Conservation (phyloP, 2,797 vertebrate genomes). For the Meriones psammophilus region DNA sequence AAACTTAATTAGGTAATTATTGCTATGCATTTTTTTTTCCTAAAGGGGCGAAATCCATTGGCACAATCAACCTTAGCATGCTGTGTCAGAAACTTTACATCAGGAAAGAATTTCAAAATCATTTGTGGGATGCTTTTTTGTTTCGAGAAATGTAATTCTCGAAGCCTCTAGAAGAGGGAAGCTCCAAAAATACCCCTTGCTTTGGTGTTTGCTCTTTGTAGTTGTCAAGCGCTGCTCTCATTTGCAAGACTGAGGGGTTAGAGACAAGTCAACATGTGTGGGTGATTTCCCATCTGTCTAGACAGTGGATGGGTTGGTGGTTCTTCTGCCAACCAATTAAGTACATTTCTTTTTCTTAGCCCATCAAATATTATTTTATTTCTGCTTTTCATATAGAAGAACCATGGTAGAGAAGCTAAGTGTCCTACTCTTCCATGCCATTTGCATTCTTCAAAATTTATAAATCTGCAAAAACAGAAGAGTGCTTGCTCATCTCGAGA, state of each 20-base stretch:
- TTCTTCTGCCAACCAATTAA: slow-evolving; percentile 12
- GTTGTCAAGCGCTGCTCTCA: background rate
- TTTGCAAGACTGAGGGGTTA: background rate
- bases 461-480: background rate
- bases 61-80: slow-evolving; percentile 79
- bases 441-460: background rate
- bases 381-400: background rate
- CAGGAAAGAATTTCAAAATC: slow-evolving; percentile 68
- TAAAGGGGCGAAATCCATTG: slow-evolving; percentile 79
- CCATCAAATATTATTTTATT: slow-evolving; percentile 4
- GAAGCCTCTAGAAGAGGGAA: slow-evolving; percentile 44
- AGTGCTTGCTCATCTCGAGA: background rate
- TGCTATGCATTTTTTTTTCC: slow-evolving; percentile 83
- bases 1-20: slow-evolving; percentile 89
- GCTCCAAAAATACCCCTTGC: background rate
- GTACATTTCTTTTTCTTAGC: background rate
- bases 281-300: background rate
- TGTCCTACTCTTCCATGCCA: background rate
- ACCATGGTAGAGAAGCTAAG: background rate
- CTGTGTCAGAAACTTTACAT: slow-evolving; percentile 81
- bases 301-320: background rate
- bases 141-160: slow-evolving; percentile 39
- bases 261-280: background rate
- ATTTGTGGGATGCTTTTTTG: slow-evolving; percentile 57
- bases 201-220: slow-evolving; percentile 31